Evolutionary conservation across 2,797 vertebrate species (phyloP).

Genomic region (Tarsius wallacei): DNA sequence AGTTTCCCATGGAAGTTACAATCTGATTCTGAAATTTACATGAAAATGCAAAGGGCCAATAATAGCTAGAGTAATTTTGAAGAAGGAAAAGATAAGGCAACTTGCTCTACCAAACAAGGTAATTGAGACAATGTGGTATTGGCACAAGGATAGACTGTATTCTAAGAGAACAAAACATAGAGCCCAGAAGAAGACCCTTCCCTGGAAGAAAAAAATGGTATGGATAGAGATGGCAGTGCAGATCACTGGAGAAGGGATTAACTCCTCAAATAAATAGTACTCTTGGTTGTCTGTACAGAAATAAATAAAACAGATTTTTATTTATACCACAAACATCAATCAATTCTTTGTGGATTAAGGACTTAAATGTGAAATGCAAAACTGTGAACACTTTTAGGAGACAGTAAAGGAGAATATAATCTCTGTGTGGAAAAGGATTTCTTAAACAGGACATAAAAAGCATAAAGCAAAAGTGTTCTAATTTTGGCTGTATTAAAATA

Average conservation of each 20-base stretch:
- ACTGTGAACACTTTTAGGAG: background rate
- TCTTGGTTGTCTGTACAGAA: background rate
- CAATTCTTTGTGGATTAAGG: background rate
- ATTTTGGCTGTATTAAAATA: slow-evolving; percentile 48
- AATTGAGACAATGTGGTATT: background rate
- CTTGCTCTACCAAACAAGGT: background rate
- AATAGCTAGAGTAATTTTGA: background rate
- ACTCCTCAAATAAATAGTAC: background rate
- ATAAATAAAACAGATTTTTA: background rate
- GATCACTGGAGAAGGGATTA: background rate
- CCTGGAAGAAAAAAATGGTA: background rate
- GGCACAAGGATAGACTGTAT: background rate
- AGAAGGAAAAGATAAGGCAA: background rate
- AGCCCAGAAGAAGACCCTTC: background rate
- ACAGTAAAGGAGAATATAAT: background rate
- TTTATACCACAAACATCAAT: background rate
- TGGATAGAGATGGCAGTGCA: no score
- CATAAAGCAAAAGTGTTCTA: slow-evolving; percentile 11
- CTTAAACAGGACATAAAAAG: slow-evolving; percentile 14
- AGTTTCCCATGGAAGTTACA: background rate
- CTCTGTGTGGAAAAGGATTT: background rate
- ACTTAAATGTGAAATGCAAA: slow-evolving; percentile 37
- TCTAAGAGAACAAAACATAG: background rate
- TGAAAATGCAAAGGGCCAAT: background rate
- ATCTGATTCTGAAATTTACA: slow-evolving; percentile 4